phyloP scores from a whole-genome alignment of 2,113 vertebrate species.

The Nymphicus hollandicus region DNA sequence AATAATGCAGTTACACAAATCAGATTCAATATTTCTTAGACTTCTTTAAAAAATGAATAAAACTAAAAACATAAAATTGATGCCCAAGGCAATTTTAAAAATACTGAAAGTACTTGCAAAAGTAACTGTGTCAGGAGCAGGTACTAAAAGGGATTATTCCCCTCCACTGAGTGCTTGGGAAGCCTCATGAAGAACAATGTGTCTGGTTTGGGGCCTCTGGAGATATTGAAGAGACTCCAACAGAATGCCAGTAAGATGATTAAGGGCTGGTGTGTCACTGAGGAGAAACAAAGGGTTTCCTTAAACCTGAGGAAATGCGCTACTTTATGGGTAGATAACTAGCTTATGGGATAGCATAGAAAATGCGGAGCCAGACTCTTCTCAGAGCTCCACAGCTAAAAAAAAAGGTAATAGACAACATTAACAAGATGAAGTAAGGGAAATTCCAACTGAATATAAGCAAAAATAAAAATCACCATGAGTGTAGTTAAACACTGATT shows the following conservation, averaged over 20 bases:
- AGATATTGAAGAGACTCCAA: not conserved
- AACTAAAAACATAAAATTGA: slow-evolving; percentile 2
- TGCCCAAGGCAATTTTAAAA: not conserved
- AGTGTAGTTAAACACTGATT: not conserved
- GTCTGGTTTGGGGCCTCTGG: not conserved
- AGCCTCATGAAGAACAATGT: not conserved
- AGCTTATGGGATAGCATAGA: not conserved
- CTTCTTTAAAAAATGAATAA: not conserved
- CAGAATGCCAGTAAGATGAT: not conserved
- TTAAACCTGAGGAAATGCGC: not conserved
- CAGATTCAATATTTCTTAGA: not conserved
- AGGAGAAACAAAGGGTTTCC: not conserved
- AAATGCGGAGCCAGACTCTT: not conserved
- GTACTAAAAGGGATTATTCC: not conserved
- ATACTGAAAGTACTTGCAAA: not conserved
- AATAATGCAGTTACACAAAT: not conserved
- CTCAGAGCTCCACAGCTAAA: not conserved
- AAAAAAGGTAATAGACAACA: not conserved
- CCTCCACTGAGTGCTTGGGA: not conserved
- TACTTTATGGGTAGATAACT: not conserved
- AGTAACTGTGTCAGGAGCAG: not conserved
- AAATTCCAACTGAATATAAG: not conserved
- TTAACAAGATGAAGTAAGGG: not conserved
- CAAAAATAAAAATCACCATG: not conserved
- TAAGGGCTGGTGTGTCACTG: not conserved